These are phyloP conservation scores for Aphaenogaster floridana DNA, from an alignment of 1,140 invertebrate species.

Conservation along the genomic window DNA sequence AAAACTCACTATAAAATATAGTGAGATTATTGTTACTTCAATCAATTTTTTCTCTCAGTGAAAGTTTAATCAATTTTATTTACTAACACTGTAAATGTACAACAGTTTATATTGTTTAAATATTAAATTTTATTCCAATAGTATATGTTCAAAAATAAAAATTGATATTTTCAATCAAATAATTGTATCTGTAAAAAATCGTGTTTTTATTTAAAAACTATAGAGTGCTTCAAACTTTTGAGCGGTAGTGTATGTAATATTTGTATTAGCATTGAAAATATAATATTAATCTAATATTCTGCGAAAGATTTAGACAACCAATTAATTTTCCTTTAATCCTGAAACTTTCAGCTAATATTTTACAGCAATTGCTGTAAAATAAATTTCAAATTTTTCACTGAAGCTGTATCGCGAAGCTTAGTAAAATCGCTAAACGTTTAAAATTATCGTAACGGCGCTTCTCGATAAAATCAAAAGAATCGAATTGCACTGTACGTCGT, in stretches of 20 bases:
- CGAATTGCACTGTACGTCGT: neutral
- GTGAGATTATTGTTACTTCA: too few relatives aligned
- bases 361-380: neutral
- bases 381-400: constrained; percentile 11
- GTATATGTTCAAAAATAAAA: too few relatives aligned
- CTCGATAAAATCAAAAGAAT: constrained; percentile 22
- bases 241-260: neutral
- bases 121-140: too few relatives aligned
- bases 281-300: neutral
- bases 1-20: too few relatives aligned
- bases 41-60: too few relatives aligned
- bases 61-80: too few relatives aligned
- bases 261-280: neutral
- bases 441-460: neutral
- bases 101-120: too few relatives aligned
- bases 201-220: too few relatives aligned
- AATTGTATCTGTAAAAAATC: too few relatives aligned
- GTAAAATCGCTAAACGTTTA: neutral
- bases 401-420: neutral
- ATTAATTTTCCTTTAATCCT: neutral
- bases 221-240: too few relatives aligned
- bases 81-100: too few relatives aligned
- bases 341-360: neutral
- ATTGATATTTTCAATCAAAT: too few relatives aligned
- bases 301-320: neutral